phyloP scores from a whole-genome alignment of 2,797 vertebrate genomes.

The Danionella dracula region DNA sequence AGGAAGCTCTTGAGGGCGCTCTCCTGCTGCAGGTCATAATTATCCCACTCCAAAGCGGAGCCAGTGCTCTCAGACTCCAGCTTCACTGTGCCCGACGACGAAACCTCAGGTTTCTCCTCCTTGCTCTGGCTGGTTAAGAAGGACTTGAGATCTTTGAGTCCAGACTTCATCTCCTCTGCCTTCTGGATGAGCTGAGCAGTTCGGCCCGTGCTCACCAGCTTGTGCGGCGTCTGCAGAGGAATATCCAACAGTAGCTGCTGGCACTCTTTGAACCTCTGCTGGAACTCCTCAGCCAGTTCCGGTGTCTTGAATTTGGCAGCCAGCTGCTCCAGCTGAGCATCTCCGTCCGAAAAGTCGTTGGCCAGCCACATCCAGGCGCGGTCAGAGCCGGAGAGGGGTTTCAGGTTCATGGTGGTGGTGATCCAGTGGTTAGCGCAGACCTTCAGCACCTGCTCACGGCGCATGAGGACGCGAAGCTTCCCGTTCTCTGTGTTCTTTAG shows the following conservation, averaged over 20 bases:
- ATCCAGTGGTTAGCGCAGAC: slow-evolving; percentile 99
- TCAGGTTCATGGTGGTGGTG: slow-evolving; percentile 95
- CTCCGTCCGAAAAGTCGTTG: slow-evolving; percentile 92
- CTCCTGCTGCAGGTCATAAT: slow-evolving; percentile 83
- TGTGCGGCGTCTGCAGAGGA: slow-evolving; percentile 95
- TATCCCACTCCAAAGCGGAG: slow-evolving; percentile 89
- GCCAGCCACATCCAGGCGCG: slow-evolving; percentile 97
- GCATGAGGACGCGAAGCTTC: slow-evolving; percentile 89
- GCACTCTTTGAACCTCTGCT: slow-evolving; percentile 92
- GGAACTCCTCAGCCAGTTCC: slow-evolving; percentile 92
- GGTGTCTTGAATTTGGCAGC: slow-evolving; percentile 94
- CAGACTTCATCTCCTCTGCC: slow-evolving; percentile 97
- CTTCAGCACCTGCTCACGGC: slow-evolving; percentile 94
- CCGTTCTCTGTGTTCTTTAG: slow-evolving; percentile 89
- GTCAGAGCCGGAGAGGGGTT: slow-evolving; percentile 89
- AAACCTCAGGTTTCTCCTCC: slow-evolving; percentile 65
- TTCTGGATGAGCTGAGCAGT: slow-evolving; percentile 93
- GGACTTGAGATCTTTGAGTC: slow-evolving; percentile 89
- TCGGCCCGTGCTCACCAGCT: slow-evolving; percentile 88
- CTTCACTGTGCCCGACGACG: slow-evolving; percentile 66
- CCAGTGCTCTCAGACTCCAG: slow-evolving; percentile 74
- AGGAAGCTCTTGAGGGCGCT: slow-evolving; percentile 79
- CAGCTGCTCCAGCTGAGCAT: slow-evolving; percentile 84
- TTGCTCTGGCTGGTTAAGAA: slow-evolving; percentile 86
- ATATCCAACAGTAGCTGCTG: slow-evolving; percentile 91